A percentile compares a stretch with the other conserved stretches of the same genome.
Evolutionary conservation across 2,888 invertebrate genomes (phyloP).

Genomic region (Aleiodes alternator): DNA sequence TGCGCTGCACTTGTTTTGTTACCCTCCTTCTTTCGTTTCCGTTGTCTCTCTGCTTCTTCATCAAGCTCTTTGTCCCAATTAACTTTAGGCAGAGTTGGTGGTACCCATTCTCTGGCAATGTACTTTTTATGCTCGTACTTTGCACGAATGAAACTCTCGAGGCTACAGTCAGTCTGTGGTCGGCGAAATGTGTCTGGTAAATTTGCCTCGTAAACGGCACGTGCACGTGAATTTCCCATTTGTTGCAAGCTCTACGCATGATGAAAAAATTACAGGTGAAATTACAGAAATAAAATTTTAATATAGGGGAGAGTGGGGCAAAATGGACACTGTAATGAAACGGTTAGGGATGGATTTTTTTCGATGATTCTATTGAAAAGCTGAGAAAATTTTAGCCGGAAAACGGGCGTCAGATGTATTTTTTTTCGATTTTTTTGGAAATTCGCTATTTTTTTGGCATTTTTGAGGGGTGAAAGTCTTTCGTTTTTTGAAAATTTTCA

Average conservation of each 20-base stretch:
- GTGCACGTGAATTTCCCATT: conserved; percentile 98
- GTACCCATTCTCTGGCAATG: conserved; percentile 98
- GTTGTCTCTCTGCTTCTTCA: conserved; percentile 88
- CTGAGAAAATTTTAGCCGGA: too few species aligned
- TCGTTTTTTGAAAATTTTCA: too few species aligned
- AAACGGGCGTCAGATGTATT: too few species aligned
- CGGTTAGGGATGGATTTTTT: too few species aligned
- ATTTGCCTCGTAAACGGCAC: conserved; percentile 98
- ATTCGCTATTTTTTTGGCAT: too few species aligned
- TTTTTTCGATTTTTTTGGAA: too few species aligned
- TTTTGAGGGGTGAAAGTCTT: too few species aligned
- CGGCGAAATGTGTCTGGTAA: conserved; percentile 96
- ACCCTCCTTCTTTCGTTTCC: conserved; percentile 87
- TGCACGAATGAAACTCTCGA: conserved; percentile 97
- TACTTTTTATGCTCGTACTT: conserved; percentile 99
- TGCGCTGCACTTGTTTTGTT: conserved; percentile 77
- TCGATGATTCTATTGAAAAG: too few species aligned
- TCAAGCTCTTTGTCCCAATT: conserved; percentile 92
- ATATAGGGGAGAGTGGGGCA: too few species aligned
- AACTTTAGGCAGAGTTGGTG: conserved; percentile 88
- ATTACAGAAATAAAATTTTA: too few species aligned
- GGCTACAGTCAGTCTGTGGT: conserved; percentile 94
- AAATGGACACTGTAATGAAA: too few species aligned
- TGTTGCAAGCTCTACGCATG: conserved; percentile 85
- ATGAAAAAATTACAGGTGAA: neutral